These are phyloP conservation scores for Drosophila quasianomalipes DNA, from an alignment of 2,888 invertebrate genomes.

Conservation along the genomic window DNA sequence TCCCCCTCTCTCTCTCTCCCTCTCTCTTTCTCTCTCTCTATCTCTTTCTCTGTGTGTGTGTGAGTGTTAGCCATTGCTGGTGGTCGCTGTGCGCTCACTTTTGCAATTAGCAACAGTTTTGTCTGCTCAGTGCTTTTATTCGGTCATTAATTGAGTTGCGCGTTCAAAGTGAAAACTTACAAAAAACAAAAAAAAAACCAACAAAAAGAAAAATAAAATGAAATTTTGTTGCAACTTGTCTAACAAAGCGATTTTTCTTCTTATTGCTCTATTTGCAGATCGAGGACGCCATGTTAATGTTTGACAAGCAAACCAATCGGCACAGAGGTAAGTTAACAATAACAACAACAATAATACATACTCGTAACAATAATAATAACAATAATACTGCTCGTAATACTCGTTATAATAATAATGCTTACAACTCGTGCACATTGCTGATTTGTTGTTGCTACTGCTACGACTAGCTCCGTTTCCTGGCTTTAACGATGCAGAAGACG, in stretches of 20 bases:
- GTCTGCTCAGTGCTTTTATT: constrained; percentile 76
- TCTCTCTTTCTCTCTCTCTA: not conserved
- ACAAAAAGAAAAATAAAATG: constrained; percentile 4
- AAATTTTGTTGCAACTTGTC: constrained; percentile 35
- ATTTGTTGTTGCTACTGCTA: constrained; percentile 36
- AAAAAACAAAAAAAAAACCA: constrained; percentile 23
- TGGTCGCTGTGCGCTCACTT: constrained; percentile 44
- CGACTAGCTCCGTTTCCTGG: constrained; percentile 66
- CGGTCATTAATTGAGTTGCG: constrained; percentile 77
- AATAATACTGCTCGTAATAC: constrained; percentile 10
- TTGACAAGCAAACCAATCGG: constrained; percentile 99
- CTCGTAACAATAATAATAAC: constrained; percentile 12
- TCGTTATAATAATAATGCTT: constrained; percentile 41
- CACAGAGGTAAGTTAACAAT: constrained; percentile 94
- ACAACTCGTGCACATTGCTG: constrained; percentile 11
- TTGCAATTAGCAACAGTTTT: constrained; percentile 82
- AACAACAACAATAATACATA: constrained; percentile 7
- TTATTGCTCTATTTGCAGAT: constrained; percentile 91
- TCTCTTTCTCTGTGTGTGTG: constrained; percentile 19
- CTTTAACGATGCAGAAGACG: constrained; percentile 71
- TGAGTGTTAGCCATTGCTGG: constrained; percentile 42
- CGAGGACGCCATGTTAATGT: constrained; percentile 99
- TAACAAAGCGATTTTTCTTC: constrained; percentile 30
- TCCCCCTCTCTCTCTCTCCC: constrained; percentile 1
- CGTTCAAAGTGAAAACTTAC: constrained; percentile 49